Evolutionary conservation across 2,888 invertebrate species (phyloP).

Genomic region (Acrocera orbiculus): DNA sequence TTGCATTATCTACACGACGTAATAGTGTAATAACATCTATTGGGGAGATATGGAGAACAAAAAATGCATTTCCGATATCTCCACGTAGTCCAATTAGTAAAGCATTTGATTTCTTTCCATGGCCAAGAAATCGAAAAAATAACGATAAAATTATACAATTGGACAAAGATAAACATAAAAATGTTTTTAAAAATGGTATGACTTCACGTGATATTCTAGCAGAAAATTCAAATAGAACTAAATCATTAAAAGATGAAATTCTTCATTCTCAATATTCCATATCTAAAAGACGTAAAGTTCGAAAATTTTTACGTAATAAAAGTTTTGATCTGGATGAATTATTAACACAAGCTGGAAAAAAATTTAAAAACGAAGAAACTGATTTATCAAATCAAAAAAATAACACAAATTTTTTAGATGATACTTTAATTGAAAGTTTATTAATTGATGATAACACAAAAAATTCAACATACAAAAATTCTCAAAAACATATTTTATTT

Average conservation of each 20-base stretch:
- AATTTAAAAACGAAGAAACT: constrained; percentile 13
- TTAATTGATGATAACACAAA: constrained; percentile 11
- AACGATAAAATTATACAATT: constrained; percentile 14
- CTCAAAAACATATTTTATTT: constrained; percentile 25
- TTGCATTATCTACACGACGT: constrained; percentile 12
- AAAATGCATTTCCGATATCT: not conserved
- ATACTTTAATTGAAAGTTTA: constrained; percentile 18
- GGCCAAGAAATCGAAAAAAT: constrained; percentile 20
- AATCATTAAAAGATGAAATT: constrained; percentile 3
- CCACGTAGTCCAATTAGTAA: constrained; percentile 27
- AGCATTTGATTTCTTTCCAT: constrained; percentile 29
- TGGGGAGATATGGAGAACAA: constrained; percentile 13
- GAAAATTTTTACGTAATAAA: constrained; percentile 21
- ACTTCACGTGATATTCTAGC: constrained; percentile 25
- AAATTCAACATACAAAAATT: constrained; percentile 1
- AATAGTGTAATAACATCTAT: constrained; percentile 14
- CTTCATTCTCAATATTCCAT: constrained; percentile 1
- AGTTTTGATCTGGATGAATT: constrained; percentile 28
- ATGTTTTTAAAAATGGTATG: constrained; percentile 26
- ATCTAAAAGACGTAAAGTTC: constrained; percentile 12
- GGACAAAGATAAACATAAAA: constrained; percentile 21
- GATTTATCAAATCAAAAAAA: constrained; percentile 7
- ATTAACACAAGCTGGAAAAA: constrained; percentile 22
- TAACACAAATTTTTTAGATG: constrained; percentile 21
- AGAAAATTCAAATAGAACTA: constrained; percentile 19